Evolutionary conservation across 1,140 invertebrate genomes (phyloP).

Genomic region (Eriocheir sinensis): DNA sequence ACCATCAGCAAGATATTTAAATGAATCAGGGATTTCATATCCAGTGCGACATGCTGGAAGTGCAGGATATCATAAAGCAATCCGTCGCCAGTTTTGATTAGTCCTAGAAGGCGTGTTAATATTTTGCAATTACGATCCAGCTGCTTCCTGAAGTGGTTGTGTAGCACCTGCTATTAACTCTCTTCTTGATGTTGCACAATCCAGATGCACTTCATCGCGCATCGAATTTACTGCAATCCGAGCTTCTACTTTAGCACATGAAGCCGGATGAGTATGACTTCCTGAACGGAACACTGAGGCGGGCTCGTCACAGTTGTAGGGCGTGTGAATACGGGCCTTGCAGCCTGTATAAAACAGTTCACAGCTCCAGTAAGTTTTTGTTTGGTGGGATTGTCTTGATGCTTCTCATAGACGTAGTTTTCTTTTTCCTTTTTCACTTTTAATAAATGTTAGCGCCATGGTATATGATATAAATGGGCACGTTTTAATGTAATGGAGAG

Average conservation of each 20-base stretch:
- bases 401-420: conserved; percentile 36
- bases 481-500: background rate
- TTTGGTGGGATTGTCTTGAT: conserved; percentile 34
- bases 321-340: conserved; percentile 55
- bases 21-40: conserved; percentile 53
- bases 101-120: background rate
- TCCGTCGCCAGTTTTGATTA: background rate
- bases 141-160: background rate
- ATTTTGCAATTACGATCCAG: background rate
- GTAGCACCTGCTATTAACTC: background rate
- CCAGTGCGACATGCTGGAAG: conserved; percentile 38
- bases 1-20: conserved; percentile 54
- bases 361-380: conserved; percentile 38
- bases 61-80: conserved; percentile 8
- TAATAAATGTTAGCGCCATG: conserved; percentile 34
- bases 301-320: conserved; percentile 47
- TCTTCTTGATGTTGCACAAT: background rate
- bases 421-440: conserved; percentile 31
- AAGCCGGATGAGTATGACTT: conserved; percentile 52
- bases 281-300: conserved; percentile 43
- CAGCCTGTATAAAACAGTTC: conserved; percentile 56
- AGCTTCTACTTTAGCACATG: background rate
- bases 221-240: conserved; percentile 8
- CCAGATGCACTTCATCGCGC: background rate
- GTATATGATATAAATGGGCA: background rate